Evolutionary conservation across 2,797 vertebrate genomes (phyloP), one percentile per base, ranked within the genome.

Genomic region (Leucoraja ocellata): DNA sequence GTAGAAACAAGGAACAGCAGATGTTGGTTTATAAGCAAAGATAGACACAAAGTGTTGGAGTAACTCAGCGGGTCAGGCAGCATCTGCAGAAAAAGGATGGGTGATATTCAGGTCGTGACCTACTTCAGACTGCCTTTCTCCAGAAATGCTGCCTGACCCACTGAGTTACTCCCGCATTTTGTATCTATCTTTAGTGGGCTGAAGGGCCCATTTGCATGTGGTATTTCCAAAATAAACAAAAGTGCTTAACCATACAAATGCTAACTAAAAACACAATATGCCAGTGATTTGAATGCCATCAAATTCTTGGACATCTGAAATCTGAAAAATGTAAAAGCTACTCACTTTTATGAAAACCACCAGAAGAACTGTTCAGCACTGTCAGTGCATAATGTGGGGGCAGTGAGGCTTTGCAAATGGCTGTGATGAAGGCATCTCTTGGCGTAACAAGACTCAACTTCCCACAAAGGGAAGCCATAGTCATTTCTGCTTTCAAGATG

Each of bases 381-480:
- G 99, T 99, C 93, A 99, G 97, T 83, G 99, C 96, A 16, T 99
- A 99, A 95, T 99, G 99, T 1, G 98, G 99, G 39, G 99, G 99
- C 94, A 99, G 96, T 9, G 99, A 99, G 23, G 99, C 98, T 96
- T 99, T 99, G 96, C 99, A 99, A 96, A 99, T 98, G 93, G 99
- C 99, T 0, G 99, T 99, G 94, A 99, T 99, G 95, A 99, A 99
- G 94, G 99, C 99, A 91, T 99, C 99, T 46, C 99, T 98, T 21
- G 99, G 98, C 0, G 99, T 99, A 94, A 99, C 98, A 94, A 99
- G 97, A 93, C 97, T 97, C n/a, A 99, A 95, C 58, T 97, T 98
- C 91, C 99, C 99, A 94, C 99, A 99, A 94, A 99, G 97, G 18
- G 98, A 97, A 93, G 99, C 98, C 98, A 99, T 98, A 76, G 98